Percentiles rank a stretch among this genome's conserved stretches.
Conservation (phyloP, 2,113 vertebrate species). For the Rhagologus leucostigma region DNA sequence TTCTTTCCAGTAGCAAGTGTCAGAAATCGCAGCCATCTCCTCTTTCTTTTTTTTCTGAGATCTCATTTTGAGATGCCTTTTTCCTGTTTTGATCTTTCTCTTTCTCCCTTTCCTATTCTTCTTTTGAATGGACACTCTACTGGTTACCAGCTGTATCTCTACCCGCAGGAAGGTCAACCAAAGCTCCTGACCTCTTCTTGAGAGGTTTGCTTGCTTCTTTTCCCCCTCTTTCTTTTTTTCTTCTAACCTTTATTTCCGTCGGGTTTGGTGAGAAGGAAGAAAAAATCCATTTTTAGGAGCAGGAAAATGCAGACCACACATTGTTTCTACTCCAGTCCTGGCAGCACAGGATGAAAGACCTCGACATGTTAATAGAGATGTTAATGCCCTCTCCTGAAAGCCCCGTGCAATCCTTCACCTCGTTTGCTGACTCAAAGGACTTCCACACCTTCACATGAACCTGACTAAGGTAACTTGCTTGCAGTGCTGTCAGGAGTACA, state of each 20-base stretch:
- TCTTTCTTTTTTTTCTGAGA: neutral
- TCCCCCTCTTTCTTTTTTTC: rapidly evolving
- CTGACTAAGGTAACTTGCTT: neutral
- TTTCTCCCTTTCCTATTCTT: neutral
- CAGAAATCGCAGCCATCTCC: neutral
- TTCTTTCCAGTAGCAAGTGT: neutral
- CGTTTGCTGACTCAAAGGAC: neutral
- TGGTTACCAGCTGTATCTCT: neutral
- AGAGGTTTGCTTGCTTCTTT: neutral
- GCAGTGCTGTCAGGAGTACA: neutral
- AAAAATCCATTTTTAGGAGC: neutral
- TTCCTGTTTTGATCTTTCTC: neutral
- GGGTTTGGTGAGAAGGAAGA: neutral
- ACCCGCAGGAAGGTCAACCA: neutral
- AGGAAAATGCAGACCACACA: neutral
- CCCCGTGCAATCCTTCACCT: neutral
- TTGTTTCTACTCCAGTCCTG: neutral
- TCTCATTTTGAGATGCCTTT: neutral
- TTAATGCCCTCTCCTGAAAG: neutral
- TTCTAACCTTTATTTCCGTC: neutral
- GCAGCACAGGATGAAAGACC: neutral
- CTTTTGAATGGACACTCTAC: neutral
- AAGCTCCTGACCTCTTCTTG: neutral
- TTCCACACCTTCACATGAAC: neutral
- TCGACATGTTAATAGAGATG: rapidly evolving